Percentiles rank a stretch among this genome's conserved stretches.
These are phyloP conservation scores for Rhyacichthys aspro DNA, from an alignment of 2,797 vertebrate species.

Conservation along the genomic window DNA sequence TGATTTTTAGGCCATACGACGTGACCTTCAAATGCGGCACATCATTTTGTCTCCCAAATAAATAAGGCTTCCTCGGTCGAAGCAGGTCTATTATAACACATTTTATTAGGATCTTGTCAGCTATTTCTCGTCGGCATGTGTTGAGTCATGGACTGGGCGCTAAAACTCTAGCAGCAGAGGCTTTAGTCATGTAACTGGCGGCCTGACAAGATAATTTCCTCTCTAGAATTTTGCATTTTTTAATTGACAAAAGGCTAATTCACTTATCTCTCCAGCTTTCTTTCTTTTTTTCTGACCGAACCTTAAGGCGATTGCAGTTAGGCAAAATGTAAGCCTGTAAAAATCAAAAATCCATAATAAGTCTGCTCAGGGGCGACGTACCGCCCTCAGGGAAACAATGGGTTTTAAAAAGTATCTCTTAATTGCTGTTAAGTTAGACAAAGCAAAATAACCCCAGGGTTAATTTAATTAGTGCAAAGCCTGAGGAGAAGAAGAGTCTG, in stretches of 20 bases:
- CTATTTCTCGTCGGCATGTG: too few relatives aligned
- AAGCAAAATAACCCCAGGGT: slow-evolving; percentile 43
- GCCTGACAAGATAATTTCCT: slow-evolving; percentile 32
- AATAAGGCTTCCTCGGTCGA: neutral
- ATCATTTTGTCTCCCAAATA: neutral
- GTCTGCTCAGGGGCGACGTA: slow-evolving; percentile 4
- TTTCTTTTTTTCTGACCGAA: neutral
- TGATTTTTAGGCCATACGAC: neutral
- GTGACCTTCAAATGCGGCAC: neutral
- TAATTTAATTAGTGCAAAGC: slow-evolving; percentile 42
- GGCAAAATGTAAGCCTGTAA: neutral
- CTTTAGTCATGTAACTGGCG: slow-evolving; percentile 36
- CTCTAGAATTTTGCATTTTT: slow-evolving; percentile 11
- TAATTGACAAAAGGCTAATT: slow-evolving; percentile 23
- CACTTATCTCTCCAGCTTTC: slow-evolving; percentile 15
- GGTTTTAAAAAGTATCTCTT: slow-evolving; percentile 36
- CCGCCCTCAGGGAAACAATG: slow-evolving; percentile 15
- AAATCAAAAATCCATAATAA: slow-evolving; percentile 13
- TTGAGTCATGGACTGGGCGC: slow-evolving; percentile 18
- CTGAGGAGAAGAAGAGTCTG: slow-evolving; percentile 27
- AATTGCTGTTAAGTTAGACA: slow-evolving; percentile 42
- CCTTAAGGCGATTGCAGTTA: slow-evolving; percentile 12
- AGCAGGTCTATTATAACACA: neutral
- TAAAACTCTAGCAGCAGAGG: slow-evolving; percentile 18
- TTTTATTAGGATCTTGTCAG: too few relatives aligned